Evolutionary conservation across 2,888 invertebrate genomes (phyloP), one percentile per base, ranked within the genome.

Genomic region (Celastrina argiolus): DNA sequence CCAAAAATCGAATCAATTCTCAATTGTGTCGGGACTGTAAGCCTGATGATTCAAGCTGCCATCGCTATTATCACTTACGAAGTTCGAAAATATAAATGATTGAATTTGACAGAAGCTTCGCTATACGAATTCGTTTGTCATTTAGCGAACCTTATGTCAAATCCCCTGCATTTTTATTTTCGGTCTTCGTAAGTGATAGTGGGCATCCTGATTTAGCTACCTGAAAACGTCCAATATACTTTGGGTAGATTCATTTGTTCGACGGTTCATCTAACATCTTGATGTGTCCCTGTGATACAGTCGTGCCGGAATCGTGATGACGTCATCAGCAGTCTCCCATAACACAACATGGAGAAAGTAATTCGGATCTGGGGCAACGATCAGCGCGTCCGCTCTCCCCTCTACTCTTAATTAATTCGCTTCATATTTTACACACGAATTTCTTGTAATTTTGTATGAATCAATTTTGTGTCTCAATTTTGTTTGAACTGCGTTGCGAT

Each of bases 341-440:
- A 22, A 51, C 51, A 51, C 22, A 51, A 51, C 22, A 22, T 22
- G 22, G 51, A 51, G 51, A 51, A 51, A 51, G 51, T 51, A 51
- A 51, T 51, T 51, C 51, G 51, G 10, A 22, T 51, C 51, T 51
- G 51, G 51, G 51, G 22, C 22, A 51, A 51, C 51, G 22, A 51
- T 51, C 10, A 51, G 2, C 10, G 10, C 36, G 36, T 18, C 45
- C 51, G 51, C 51, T 51, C 10, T 22, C 51, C 22, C 51, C 51
- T 22, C 51, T 45, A 1, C 51, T 51, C 12, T 2, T 51, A 22
- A 51, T 51, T 51, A 51, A 51, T 51, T 51, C 51, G 22, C 22
- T 51, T 51, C 51, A 51, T 51, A 51, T 51, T 51, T 51, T 22
- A 22, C 22, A 51, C 22, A 51, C 45, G 22, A 51, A 51, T 51